Conservation (phyloP, 1,140 invertebrate species). For the Nasonia giraulti region DNA sequence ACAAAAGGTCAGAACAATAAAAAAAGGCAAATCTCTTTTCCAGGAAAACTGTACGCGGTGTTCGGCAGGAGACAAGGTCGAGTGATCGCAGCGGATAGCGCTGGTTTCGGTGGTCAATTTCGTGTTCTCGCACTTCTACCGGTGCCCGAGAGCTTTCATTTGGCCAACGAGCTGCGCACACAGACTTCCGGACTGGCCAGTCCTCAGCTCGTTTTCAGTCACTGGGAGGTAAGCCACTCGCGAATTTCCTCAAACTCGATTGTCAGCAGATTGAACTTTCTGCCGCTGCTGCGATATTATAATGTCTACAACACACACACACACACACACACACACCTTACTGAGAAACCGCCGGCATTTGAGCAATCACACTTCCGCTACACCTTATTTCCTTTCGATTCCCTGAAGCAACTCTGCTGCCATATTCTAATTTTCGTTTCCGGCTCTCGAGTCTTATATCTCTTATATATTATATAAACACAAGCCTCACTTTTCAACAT, state of each 20-base stretch:
- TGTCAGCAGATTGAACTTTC: conserved; percentile 8
- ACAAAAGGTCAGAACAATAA: not conserved
- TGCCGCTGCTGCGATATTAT: not conserved
- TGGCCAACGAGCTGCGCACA: conserved; percentile 93
- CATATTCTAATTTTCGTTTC: conserved; percentile 18
- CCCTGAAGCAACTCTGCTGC: conserved; percentile 7
- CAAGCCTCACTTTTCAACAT: not conserved
- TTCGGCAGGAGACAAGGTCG: conserved; percentile 91
- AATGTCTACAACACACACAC: not conserved
- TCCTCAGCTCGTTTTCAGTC: conserved; percentile 96
- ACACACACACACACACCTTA: not conserved
- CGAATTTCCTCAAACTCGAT: conserved; percentile 18
- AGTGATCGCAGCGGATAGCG: conserved; percentile 91
- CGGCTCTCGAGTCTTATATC: not conserved
- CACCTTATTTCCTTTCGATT: conserved; percentile 19
- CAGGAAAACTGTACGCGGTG: conserved; percentile 95
- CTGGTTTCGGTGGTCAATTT: conserved; percentile 90
- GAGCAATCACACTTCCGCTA: conserved; percentile 27
- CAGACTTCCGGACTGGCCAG: conserved; percentile 96
- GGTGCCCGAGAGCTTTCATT: conserved; percentile 96
- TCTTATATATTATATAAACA: no score
- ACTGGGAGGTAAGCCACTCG: conserved; percentile 89
- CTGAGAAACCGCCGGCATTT: not conserved
- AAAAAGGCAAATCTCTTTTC: conserved; percentile 54
- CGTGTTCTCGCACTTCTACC: conserved; percentile 91